Evolutionary conservation across 2,113 vertebrate genomes (phyloP).

Genomic region (Camelus dromedarius): DNA sequence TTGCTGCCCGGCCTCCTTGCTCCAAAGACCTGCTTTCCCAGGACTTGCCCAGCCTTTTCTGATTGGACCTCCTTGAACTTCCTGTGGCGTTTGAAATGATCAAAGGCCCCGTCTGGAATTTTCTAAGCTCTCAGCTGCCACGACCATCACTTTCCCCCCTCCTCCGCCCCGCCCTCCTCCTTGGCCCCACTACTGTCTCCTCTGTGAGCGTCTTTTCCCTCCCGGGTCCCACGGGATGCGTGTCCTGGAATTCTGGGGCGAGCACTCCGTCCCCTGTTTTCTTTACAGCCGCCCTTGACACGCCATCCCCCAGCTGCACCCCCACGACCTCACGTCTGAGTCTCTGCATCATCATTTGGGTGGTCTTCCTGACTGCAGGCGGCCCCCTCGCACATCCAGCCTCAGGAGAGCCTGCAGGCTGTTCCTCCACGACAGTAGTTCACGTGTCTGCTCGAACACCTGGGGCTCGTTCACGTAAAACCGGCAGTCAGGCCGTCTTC

Average conservation of each 20-base stretch:
- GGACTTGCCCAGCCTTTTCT: background rate
- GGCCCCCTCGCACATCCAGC: fast-evolving
- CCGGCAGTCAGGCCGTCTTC: background rate
- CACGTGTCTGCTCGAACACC: background rate
- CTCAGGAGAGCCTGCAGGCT: background rate
- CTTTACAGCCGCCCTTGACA: background rate
- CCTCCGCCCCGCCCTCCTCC: background rate
- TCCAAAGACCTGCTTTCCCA: background rate
- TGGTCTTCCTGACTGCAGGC: background rate
- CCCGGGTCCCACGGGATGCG: background rate
- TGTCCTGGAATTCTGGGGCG: background rate
- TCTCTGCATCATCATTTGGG: background rate
- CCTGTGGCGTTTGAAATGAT: background rate
- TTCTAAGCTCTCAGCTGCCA: background rate
- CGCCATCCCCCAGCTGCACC: background rate
- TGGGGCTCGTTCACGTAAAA: background rate
- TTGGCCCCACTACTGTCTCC: background rate
- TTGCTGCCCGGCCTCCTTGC: background rate
- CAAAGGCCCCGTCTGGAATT: background rate
- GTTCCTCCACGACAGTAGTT: background rate
- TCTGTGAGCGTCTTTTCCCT: background rate
- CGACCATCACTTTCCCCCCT: background rate
- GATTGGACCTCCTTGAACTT: background rate
- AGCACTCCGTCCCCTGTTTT: background rate
- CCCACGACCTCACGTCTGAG: background rate